These are phyloP conservation scores for Coreius guichenoti DNA, from an alignment of 2,797 vertebrate genomes.

Conservation along the genomic window DNA sequence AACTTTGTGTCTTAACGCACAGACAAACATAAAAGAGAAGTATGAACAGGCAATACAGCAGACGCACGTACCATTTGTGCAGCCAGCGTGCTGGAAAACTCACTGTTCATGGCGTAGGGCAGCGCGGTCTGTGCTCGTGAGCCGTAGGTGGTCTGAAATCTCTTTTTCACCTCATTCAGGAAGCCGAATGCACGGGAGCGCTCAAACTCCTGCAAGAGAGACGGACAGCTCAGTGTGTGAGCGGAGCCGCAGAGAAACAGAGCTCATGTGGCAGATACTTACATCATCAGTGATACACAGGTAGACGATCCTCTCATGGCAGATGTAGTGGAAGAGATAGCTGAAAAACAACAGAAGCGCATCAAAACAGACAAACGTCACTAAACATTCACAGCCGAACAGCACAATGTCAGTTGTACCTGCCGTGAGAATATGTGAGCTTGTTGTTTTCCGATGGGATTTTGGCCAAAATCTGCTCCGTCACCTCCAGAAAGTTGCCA, in stretches of 20 bases:
- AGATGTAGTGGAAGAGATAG: slow-evolving; percentile 99
- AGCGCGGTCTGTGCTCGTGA: slow-evolving; percentile 96
- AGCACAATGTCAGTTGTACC: slow-evolving; percentile 69
- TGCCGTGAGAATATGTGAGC: slow-evolving; percentile 96
- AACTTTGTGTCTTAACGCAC: not conserved
- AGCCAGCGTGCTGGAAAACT: slow-evolving; percentile 94
- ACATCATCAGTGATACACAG: slow-evolving; percentile 98
- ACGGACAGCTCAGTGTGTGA: slow-evolving; percentile 11
- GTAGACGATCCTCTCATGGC: slow-evolving; percentile 98
- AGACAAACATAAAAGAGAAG: not conserved
- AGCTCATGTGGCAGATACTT: slow-evolving; percentile 75
- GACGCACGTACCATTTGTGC: slow-evolving; percentile 92
- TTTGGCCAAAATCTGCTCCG: slow-evolving; percentile 95
- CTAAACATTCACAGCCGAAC: not conserved
- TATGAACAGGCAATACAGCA: not conserved
- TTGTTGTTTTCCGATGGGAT: slow-evolving; percentile 98
- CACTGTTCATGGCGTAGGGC: slow-evolving; percentile 99
- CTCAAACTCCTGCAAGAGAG: slow-evolving; percentile 88
- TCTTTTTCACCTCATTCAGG: slow-evolving; percentile 94
- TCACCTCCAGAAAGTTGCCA: slow-evolving; percentile 98
- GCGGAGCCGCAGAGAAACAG: not conserved
- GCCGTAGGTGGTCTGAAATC: slow-evolving; percentile 97
- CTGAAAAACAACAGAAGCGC: slow-evolving; percentile 68
- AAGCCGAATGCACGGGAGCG: slow-evolving; percentile 95
- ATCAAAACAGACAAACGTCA: not conserved